phyloP scores from a whole-genome alignment of 2,888 invertebrate genomes.

The Lathronympha strigana region DNA sequence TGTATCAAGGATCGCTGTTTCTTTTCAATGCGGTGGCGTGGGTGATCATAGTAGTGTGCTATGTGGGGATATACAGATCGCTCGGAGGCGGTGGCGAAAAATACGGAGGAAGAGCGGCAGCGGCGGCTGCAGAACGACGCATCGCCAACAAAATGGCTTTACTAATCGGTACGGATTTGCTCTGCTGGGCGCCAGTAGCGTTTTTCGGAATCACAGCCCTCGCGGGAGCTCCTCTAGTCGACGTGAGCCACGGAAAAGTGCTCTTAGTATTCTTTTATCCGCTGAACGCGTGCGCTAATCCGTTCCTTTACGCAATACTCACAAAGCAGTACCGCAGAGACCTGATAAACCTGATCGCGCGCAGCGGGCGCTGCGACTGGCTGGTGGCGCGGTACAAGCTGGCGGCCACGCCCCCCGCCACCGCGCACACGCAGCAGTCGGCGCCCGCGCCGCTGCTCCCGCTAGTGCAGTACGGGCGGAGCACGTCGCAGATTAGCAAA shows the following conservation, averaged over 20 bases:
- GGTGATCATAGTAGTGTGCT: constrained; percentile 92
- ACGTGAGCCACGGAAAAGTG: constrained; percentile 91
- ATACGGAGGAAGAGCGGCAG: constrained; percentile 86
- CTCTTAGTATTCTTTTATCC: constrained; percentile 96
- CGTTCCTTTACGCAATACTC: constrained; percentile 95
- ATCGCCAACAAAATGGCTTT: constrained; percentile 96
- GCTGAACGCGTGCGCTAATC: constrained; percentile 95
- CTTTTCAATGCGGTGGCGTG: constrained; percentile 92
- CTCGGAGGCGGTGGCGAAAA: constrained; percentile 88
- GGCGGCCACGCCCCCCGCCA: constrained; percentile 73
- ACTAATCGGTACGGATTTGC: constrained; percentile 93
- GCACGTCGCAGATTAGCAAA: constrained; percentile 65
- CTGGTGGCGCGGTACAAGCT: constrained; percentile 71
- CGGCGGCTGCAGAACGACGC: constrained; percentile 86
- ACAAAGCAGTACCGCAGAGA: constrained; percentile 94
- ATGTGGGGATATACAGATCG: constrained; percentile 93
- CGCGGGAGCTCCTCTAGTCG: constrained; percentile 92
- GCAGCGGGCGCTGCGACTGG: constrained; percentile 82
- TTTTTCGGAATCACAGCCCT: constrained; percentile 95
- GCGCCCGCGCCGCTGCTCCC: constrained; percentile 67
- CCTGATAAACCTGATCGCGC: constrained; percentile 86
- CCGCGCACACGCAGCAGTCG: constrained; percentile 74
- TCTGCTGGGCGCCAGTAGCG: constrained; percentile 94
- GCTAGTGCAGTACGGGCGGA: constrained; percentile 68
- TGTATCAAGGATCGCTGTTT: constrained; percentile 90